Evolutionary conservation across 2,797 vertebrate species (phyloP).

Genomic region (Pantherophis vulpinus): DNA sequence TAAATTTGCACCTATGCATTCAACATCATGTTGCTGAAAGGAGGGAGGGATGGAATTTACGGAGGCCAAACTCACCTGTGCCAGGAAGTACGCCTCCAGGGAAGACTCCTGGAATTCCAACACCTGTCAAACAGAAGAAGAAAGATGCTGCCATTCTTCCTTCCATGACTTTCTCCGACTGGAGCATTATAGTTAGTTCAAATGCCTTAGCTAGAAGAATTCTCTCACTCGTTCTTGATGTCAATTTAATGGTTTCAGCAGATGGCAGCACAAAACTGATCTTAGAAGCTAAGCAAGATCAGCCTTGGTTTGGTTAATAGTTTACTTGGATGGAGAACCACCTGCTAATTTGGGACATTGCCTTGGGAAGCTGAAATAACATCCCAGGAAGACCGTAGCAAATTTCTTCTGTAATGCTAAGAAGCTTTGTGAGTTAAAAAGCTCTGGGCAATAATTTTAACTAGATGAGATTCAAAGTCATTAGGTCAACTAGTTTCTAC

Average conservation of each 20-base stretch:
- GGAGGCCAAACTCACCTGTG: constrained; percentile 74
- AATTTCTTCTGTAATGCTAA: neutral
- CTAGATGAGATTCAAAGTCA: neutral
- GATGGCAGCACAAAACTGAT: neutral
- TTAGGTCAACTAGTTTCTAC: neutral
- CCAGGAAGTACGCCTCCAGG: constrained; percentile 88
- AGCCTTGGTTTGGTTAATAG: neutral
- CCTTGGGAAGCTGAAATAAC: neutral
- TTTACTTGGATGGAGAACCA: neutral
- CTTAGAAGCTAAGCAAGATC: neutral
- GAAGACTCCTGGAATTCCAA: constrained; percentile 90
- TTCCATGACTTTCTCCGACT: neutral
- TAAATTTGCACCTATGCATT: too few relatives aligned
- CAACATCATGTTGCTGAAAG: too few relatives aligned
- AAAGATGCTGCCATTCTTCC: fast-evolving
- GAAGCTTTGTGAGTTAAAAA: neutral
- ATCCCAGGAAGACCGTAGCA: neutral
- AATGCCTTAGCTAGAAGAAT: neutral
- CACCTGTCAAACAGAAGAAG: constrained; percentile 73
- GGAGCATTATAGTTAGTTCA: neutral
- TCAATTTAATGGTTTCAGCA: neutral
- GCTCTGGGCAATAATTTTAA: neutral
- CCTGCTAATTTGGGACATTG: neutral
- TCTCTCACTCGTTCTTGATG: neutral
- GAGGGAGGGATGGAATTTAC: fast-evolving